Evolutionary conservation across 2,113 vertebrate genomes (phyloP).

Genomic region (Seriola rivoliana): DNA sequence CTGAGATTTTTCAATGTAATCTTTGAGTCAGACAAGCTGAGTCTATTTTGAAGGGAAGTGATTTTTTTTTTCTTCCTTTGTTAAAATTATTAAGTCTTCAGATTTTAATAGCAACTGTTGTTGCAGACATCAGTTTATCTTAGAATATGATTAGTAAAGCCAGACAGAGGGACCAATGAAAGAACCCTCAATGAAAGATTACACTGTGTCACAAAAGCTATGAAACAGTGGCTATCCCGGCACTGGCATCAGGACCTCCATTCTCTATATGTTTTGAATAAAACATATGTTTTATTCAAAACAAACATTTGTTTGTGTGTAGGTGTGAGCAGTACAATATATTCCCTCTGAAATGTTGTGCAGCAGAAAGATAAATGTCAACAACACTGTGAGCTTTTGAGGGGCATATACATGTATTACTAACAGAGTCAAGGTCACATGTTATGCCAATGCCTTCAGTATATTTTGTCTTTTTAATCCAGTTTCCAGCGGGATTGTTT

Average conservation of each 20-base stretch:
- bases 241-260: background rate
- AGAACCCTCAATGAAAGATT: background rate
- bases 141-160: background rate
- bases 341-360: background rate
- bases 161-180: background rate
- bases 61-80: background rate
- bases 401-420: background rate
- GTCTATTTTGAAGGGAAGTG: too few species aligned
- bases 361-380: background rate
- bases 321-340: too few species aligned
- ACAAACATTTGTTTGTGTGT: background rate
- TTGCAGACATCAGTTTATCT: background rate
- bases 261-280: background rate
- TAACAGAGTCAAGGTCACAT: background rate
- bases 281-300: too few species aligned
- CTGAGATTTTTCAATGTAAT: background rate
- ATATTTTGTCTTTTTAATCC: constrained; percentile 29
- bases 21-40: too few species aligned
- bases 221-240: too few species aligned
- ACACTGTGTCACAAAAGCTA: background rate
- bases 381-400: background rate
- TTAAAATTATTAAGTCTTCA: background rate
- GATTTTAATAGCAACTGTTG: background rate
- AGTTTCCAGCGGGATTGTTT: constrained; percentile 25
- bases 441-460: background rate